phyloP scores from a whole-genome alignment of 1,140 invertebrate genomes.

The Subanguina moxae region DNA sequence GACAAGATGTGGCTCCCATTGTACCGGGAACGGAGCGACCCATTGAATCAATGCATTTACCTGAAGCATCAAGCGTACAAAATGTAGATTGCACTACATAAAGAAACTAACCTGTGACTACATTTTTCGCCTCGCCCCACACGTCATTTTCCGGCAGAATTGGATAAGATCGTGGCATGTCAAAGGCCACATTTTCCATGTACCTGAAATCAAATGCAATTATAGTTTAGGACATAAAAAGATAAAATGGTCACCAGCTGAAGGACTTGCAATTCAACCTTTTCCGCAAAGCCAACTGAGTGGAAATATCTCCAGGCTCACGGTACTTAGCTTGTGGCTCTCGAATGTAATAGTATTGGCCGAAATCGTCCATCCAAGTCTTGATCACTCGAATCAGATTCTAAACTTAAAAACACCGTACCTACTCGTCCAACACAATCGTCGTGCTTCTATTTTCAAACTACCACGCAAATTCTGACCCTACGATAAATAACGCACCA shows the following conservation, averaged over 20 bases:
- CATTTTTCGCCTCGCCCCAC: slow-evolving; percentile 77
- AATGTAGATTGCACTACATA: background rate
- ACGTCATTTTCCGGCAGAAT: slow-evolving; percentile 86
- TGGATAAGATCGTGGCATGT: slow-evolving; percentile 81
- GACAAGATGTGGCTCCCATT: slow-evolving; percentile 77
- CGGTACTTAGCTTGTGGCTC: slow-evolving; percentile 55
- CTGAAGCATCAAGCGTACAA: slow-evolving; percentile 33
- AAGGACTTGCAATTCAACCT: slow-evolving; percentile 82
- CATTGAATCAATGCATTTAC: slow-evolving; percentile 82
- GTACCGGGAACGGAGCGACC: slow-evolving; percentile 76
- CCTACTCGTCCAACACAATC: no score
- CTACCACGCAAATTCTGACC: no score
- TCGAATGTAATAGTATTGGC: slow-evolving; percentile 76
- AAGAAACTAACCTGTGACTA: slow-evolving; percentile 28
- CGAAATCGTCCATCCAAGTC: slow-evolving; percentile 77
- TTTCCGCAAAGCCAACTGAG: slow-evolving; percentile 73
- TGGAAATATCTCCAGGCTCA: slow-evolving; percentile 72
- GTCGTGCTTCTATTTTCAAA: no score
- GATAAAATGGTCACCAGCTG: no score
- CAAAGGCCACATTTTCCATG: slow-evolving; percentile 86
- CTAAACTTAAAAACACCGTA: slow-evolving; percentile 56
- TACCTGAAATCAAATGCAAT: slow-evolving; percentile 65
- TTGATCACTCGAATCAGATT: slow-evolving; percentile 68
- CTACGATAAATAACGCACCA: no score
- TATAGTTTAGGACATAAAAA: slow-evolving; percentile 1